Percentiles rank a stretch among this genome's conserved stretches.
phyloP scores from a whole-genome alignment of 2,797 vertebrate genomes.

The Diceros bicornis region DNA sequence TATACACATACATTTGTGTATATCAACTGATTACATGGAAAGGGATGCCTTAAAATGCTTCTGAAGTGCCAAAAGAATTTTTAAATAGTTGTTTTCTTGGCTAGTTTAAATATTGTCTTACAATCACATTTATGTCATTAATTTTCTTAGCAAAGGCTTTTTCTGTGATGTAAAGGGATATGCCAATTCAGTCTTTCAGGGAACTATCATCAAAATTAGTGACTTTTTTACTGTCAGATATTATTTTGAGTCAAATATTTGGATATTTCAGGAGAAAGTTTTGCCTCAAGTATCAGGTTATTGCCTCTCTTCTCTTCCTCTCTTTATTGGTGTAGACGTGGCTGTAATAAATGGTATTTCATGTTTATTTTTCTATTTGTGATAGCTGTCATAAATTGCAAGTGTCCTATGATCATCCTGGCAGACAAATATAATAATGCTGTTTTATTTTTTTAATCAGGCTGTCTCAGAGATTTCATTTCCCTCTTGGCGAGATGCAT shows the following conservation, averaged over 20 bases:
- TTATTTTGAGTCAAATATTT: conserved; percentile 65
- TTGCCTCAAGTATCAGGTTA: conserved; percentile 53
- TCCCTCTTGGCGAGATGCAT: conserved; percentile 66
- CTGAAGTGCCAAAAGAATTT: not conserved
- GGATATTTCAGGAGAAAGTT: conserved; percentile 54
- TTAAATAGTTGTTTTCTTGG: conserved; percentile 46
- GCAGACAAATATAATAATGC: conserved; percentile 76
- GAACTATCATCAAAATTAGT: conserved; percentile 62
- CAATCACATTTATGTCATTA: not conserved
- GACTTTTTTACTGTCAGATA: conserved; percentile 39
- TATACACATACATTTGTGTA: not conserved
- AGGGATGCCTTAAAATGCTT: not conserved
- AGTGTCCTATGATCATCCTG: conserved; percentile 69
- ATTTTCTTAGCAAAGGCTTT: conserved; percentile 49
- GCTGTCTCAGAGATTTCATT: conserved; percentile 76
- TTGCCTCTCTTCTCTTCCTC: not conserved
- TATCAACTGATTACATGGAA: not conserved
- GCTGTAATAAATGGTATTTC: conserved; percentile 67
- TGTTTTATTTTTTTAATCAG: conserved; percentile 80
- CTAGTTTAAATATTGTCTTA: conserved; percentile 22
- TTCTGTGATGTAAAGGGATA: not conserved
- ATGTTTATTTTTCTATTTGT: conserved; percentile 72
- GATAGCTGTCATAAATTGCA: conserved; percentile 74
- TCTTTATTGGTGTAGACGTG: conserved; percentile 9
- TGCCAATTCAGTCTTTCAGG: not conserved